Evolutionary conservation across 1,140 invertebrate genomes (phyloP).

Genomic region (Heterodera carotae): DNA sequence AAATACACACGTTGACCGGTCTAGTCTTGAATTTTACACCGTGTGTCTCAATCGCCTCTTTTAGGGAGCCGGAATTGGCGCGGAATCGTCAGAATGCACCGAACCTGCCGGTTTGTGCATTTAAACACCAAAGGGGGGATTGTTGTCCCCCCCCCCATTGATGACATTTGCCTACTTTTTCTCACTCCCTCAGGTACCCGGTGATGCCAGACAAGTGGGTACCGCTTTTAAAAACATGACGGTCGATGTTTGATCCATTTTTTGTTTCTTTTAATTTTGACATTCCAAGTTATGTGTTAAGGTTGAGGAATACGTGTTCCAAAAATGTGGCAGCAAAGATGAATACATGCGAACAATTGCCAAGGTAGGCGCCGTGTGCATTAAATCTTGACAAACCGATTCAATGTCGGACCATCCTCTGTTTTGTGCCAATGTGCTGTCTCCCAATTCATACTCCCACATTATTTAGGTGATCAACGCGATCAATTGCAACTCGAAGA

Average conservation of each 20-base stretch:
- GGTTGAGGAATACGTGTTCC: constrained; percentile 63
- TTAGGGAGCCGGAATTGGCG: constrained; percentile 63
- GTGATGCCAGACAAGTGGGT: constrained; percentile 60
- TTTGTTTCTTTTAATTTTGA: neutral
- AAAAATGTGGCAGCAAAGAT: constrained; percentile 63
- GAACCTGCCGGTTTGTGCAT: constrained; percentile 44
- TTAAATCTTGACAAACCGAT: constrained; percentile 9
- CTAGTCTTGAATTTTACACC: too few relatives aligned
- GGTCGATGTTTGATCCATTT: too few relatives aligned
- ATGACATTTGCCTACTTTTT: neutral
- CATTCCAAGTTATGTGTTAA: neutral
- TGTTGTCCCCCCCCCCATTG: too few relatives aligned
- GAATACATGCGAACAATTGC: constrained; percentile 65
- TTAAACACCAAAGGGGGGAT: too few relatives aligned
- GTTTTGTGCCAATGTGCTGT: neutral
- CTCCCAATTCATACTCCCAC: too few relatives aligned
- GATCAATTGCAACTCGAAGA: constrained; percentile 65
- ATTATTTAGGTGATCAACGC: constrained; percentile 57
- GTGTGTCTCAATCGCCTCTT: too few relatives aligned
- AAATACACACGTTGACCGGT: too few relatives aligned
- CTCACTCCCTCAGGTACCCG: constrained; percentile 51
- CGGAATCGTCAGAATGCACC: constrained; percentile 65
- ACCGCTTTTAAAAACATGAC: too few relatives aligned
- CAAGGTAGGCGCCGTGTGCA: constrained; percentile 49
- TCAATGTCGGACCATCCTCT: too few relatives aligned